phyloP scores from a whole-genome alignment of 2,113 vertebrate genomes.

The Leptobrachium leishanense region DNA sequence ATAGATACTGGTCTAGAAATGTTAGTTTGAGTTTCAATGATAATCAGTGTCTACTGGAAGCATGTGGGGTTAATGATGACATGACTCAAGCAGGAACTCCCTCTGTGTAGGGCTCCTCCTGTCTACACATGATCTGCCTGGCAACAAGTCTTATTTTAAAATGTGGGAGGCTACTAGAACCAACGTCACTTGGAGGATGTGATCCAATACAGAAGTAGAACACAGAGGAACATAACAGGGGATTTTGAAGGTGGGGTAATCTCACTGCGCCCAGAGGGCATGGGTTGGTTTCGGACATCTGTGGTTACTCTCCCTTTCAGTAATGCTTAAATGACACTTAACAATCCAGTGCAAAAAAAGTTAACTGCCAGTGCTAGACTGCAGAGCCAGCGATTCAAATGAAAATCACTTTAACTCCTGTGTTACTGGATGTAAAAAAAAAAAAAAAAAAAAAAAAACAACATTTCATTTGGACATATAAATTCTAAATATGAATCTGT shows the following conservation, averaged over 20 bases:
- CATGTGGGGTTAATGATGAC: not conserved
- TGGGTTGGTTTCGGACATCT: not conserved
- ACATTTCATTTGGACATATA: not conserved
- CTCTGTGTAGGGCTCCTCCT: not conserved
- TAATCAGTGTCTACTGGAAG: not conserved
- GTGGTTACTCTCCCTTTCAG: not conserved
- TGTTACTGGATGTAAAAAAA: no score
- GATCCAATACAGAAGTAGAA: conserved; percentile 4
- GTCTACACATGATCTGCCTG: not conserved
- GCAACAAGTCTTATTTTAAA: conserved; percentile 21
- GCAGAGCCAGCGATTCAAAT: no score
- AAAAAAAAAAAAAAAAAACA: no score
- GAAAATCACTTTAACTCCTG: no score
- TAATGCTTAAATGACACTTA: no score
- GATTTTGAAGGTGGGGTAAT: not conserved
- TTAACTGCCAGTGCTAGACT: not conserved
- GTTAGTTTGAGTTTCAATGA: not conserved
- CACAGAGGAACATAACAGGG: not conserved
- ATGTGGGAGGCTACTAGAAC: not conserved
- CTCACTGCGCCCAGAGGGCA: not conserved
- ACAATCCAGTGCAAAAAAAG: not conserved
- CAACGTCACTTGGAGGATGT: not conserved
- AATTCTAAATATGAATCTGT: not conserved
- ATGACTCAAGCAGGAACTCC: not conserved
- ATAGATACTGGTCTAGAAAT: no score